Evolutionary conservation across 2,888 invertebrate genomes (phyloP).

Genomic region (Sinelater perroti): DNA sequence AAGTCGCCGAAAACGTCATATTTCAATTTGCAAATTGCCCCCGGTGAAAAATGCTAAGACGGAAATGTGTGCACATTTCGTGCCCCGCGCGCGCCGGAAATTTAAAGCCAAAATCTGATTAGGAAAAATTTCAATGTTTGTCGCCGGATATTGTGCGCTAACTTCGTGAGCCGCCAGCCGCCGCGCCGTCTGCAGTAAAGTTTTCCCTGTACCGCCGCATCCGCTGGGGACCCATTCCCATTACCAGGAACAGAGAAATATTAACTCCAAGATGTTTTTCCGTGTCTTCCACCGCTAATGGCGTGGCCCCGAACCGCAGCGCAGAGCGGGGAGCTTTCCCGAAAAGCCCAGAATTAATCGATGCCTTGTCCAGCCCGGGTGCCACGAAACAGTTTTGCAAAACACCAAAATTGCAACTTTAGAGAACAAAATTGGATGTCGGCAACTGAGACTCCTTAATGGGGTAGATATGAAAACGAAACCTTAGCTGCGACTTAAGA

Average conservation of each 20-base stretch:
- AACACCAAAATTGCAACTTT: no score
- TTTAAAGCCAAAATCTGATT: slow-evolving; percentile 53
- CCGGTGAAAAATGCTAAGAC: slow-evolving; percentile 29
- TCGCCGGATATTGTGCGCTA: slow-evolving; percentile 59
- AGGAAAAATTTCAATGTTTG: slow-evolving; percentile 59
- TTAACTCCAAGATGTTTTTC: slow-evolving; percentile 12
- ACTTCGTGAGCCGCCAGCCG: slow-evolving; percentile 48
- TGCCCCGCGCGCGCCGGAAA: slow-evolving; percentile 44
- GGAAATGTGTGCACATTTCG: slow-evolving; percentile 32
- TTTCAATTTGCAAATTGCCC: slow-evolving; percentile 36
- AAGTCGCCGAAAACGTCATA: slow-evolving; percentile 22
- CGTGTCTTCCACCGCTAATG: no score
- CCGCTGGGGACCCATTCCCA: slow-evolving; percentile 23
- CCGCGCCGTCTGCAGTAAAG: slow-evolving; percentile 26
- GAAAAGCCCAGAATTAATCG: no score
- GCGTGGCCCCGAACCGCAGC: no score
- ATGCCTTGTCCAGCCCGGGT: no score
- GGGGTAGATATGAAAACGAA: no score
- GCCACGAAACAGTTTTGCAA: no score
- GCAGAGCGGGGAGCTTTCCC: no score
- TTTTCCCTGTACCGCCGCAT: slow-evolving; percentile 27
- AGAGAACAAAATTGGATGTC: no score
- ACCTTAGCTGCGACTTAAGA: no score
- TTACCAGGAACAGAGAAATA: slow-evolving; percentile 22
- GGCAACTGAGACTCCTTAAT: no score